These are phyloP conservation scores for Triplophysa siluroides DNA, from an alignment of 2,113 vertebrate species.

Conservation along the genomic window DNA sequence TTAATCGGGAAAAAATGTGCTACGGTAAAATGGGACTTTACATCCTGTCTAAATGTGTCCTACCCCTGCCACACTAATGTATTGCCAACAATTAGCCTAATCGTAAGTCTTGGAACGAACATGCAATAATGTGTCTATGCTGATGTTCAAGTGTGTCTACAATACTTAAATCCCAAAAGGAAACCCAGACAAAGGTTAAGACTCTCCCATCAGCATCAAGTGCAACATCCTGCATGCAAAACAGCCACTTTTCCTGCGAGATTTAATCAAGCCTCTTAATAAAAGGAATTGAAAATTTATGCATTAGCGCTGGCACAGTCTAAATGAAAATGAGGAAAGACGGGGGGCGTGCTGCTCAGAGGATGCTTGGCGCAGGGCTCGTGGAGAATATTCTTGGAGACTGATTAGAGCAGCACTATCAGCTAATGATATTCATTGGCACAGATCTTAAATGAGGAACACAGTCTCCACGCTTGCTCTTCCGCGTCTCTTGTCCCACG, in stretches of 20 bases:
- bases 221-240: conserved; percentile 42
- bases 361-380: conserved; percentile 56
- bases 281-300: conserved; percentile 56
- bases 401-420: conserved; percentile 70
- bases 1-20: background rate
- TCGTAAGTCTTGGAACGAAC: background rate
- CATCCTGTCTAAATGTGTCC: background rate
- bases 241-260: conserved; percentile 36
- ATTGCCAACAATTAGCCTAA: background rate
- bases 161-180: conserved; percentile 9
- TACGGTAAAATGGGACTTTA: background rate
- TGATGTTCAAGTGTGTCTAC: background rate
- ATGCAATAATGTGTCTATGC: background rate
- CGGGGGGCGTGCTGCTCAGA: conserved; percentile 17
- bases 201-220: background rate
- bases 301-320: conserved; percentile 56
- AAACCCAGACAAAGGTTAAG: conserved; percentile 29
- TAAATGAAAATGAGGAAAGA: conserved; percentile 58
- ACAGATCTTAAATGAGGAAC: conserved; percentile 61
- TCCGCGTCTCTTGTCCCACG: conserved; percentile 56
- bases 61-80: background rate
- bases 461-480: conserved; percentile 61
- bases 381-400: conserved; percentile 65
- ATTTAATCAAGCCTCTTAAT: conserved; percentile 55
- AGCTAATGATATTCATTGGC: conserved; percentile 72